These are phyloP conservation scores for Neoaliturus tenellus DNA, from an alignment of 2,888 invertebrate genomes.

Conservation along the genomic window DNA sequence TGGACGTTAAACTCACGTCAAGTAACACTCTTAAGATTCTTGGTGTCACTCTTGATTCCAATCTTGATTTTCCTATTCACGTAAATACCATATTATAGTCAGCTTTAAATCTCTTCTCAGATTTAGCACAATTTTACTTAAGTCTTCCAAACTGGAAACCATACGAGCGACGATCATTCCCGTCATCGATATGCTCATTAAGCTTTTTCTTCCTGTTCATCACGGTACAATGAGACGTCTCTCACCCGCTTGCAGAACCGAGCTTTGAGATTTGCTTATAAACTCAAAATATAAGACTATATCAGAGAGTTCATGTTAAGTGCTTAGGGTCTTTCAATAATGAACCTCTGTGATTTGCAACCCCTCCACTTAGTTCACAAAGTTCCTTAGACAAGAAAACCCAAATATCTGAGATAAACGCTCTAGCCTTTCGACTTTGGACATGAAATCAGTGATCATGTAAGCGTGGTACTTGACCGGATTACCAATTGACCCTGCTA, in stretches of 20 bases:
- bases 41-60: neutral
- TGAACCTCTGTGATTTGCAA: neutral
- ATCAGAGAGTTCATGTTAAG: neutral
- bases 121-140: neutral
- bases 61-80: neutral
- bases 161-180: neutral
- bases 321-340: neutral
- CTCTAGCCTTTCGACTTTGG: neutral
- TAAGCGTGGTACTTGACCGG: neutral
- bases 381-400: neutral
- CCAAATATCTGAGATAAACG: constrained; percentile 6
- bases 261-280: neutral
- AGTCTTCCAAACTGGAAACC: neutral
- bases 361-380: neutral
- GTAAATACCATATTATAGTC: neutral
- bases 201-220: neutral
- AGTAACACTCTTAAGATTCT: neutral
- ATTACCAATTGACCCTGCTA: neutral
- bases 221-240: neutral
- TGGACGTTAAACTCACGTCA: neutral
- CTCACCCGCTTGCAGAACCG: constrained; percentile 8
- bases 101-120: neutral
- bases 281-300: neutral
- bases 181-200: neutral
- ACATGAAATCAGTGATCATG: neutral